These are phyloP conservation scores for Apomyelois bistriatella DNA, from an alignment of 2,888 invertebrate species.

Conservation along the genomic window DNA sequence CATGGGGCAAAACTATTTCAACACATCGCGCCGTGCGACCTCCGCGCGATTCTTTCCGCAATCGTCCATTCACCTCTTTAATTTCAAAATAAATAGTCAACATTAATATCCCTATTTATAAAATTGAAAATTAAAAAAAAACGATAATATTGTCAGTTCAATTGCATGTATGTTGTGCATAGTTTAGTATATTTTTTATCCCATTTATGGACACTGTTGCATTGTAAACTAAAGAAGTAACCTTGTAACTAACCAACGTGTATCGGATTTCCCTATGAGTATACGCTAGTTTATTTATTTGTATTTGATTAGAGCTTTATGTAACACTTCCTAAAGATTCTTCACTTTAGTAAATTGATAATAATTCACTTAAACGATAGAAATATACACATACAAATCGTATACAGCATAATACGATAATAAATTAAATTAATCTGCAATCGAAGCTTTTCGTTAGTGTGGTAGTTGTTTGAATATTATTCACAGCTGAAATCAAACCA, in stretches of 20 bases:
- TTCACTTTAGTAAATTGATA: too few relatives aligned
- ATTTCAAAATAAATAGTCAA: slow-evolving; percentile 15
- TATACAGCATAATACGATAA: too few relatives aligned
- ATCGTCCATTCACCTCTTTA: slow-evolving; percentile 69
- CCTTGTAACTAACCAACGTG: slow-evolving; percentile 1
- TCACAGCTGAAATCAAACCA: too few relatives aligned
- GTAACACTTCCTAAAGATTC: background rate
- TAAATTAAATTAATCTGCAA: too few relatives aligned
- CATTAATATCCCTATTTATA: background rate
- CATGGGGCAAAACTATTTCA: slow-evolving; percentile 54
- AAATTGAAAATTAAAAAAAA: background rate
- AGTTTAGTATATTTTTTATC: background rate
- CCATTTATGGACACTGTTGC: background rate
- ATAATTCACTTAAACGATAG: too few relatives aligned
- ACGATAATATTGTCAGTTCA: background rate
- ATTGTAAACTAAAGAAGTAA: slow-evolving; percentile 11
- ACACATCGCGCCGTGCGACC: slow-evolving; percentile 49
- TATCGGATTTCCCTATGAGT: slow-evolving; percentile 10
- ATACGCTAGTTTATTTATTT: background rate
- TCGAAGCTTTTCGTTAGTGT: too few relatives aligned
- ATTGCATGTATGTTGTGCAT: background rate
- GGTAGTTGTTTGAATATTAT: too few relatives aligned
- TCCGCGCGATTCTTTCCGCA: slow-evolving; percentile 58
- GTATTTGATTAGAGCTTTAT: background rate
- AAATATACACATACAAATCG: too few relatives aligned